phyloP scores from a whole-genome alignment of 2,113 vertebrate genomes.

The Rhodinocichla rosea region DNA sequence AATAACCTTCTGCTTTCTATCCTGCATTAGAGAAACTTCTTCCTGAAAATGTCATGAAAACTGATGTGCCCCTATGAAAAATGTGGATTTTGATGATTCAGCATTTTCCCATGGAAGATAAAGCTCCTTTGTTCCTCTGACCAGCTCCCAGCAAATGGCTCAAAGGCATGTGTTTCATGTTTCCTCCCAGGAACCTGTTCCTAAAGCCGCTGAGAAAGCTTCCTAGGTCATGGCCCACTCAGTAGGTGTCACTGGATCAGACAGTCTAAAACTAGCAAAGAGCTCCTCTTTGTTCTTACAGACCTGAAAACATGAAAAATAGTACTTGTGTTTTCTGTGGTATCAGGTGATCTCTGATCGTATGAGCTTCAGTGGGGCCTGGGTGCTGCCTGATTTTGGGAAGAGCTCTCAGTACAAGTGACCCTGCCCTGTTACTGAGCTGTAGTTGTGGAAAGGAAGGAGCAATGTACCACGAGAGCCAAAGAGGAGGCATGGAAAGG shows the following conservation, averaged over 20 bases:
- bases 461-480: background rate
- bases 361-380: background rate
- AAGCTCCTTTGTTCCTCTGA: constrained; percentile 6
- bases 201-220: background rate
- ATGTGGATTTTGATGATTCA: background rate
- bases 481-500: background rate
- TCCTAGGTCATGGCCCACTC: background rate
- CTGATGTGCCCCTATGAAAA: background rate
- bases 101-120: constrained; percentile 12
- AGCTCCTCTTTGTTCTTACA: background rate
- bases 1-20: background rate
- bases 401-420: background rate
- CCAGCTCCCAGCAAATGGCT: background rate
- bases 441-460: background rate
- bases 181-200: background rate
- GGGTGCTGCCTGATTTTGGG: background rate
- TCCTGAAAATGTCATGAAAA: background rate
- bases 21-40: background rate
- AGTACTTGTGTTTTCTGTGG: background rate
- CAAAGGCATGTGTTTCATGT: background rate
- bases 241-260: background rate
- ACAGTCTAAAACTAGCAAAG: background rate
- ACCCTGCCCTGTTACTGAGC: background rate
- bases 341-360: background rate
- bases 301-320: background rate